These are phyloP conservation scores for Carposina sasakii DNA, from an alignment of 1,140 invertebrate genomes.

Conservation along the genomic window DNA sequence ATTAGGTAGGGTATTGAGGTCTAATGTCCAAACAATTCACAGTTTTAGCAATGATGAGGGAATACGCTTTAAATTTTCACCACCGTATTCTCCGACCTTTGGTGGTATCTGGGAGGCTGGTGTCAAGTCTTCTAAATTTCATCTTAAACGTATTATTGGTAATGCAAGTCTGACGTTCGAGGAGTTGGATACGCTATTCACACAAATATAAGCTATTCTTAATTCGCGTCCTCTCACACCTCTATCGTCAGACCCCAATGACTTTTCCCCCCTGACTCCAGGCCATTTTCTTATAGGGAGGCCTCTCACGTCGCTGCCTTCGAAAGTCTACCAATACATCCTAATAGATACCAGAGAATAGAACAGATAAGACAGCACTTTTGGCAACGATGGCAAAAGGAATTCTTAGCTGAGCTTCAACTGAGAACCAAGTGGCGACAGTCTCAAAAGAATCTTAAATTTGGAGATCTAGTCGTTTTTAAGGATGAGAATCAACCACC, in stretches of 20 bases:
- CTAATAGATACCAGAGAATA: no score
- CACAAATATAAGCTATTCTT: slow-evolving; percentile 13
- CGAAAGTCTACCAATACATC: no score
- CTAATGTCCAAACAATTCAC: background rate
- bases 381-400: no score
- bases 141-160: background rate
- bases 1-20: background rate
- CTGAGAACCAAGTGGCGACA: no score
- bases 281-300: slow-evolving; percentile 6
- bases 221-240: slow-evolving; percentile 22
- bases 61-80: background rate
- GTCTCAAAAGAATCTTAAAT: no score
- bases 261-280: slow-evolving; percentile 2
- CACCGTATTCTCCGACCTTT: slow-evolving; percentile 1
- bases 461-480: no score
- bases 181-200: slow-evolving; percentile 15
- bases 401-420: no score
- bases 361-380: no score
- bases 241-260: background rate
- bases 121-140: background rate
- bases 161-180: slow-evolving; percentile 7
- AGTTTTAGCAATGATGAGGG: background rate
- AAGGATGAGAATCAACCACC: no score
- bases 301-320: background rate
- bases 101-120: background rate